phyloP scores from a whole-genome alignment of 2,797 vertebrate species.

The Antrozous pallidus region DNA sequence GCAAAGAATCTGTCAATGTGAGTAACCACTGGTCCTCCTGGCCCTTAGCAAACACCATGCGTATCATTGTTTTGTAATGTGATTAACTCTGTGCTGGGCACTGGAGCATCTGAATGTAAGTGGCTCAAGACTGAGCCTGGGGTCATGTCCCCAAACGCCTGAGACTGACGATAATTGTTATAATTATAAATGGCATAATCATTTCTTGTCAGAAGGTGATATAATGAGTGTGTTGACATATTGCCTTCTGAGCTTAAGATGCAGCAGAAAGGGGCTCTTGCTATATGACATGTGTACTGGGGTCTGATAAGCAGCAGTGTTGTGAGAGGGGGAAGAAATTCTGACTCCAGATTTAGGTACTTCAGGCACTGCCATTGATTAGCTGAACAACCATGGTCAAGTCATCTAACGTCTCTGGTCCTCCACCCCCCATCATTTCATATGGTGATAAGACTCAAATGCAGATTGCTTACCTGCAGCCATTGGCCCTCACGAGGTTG shows the following conservation, averaged over 20 bases:
- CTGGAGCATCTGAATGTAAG: neutral
- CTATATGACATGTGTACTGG: neutral
- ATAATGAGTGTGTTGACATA: neutral
- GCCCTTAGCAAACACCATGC: neutral
- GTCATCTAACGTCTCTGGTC: neutral
- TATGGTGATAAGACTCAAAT: neutral
- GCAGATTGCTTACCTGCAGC: rapidly evolving
- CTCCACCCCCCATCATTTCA: neutral
- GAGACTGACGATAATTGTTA: neutral
- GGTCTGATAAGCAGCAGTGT: neutral
- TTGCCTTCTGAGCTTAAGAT: neutral
- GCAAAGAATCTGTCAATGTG: slow-evolving; percentile 96
- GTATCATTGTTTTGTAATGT: neutral
- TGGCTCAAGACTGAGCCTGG: neutral
- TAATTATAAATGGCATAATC: neutral
- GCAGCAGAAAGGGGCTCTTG: neutral
- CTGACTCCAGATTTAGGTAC: neutral
- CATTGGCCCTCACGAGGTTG: neutral
- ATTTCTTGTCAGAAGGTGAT: neutral
- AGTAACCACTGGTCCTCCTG: slow-evolving; percentile 76
- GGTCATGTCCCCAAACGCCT: neutral
- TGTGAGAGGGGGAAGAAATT: neutral
- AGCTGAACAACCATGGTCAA: neutral
- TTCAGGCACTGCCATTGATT: neutral
- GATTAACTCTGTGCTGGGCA: neutral